Percentiles rank a stretch among this genome's conserved stretches.
Conservation (phyloP, 1,140 invertebrate species). For the Cyclina sinensis region DNA sequence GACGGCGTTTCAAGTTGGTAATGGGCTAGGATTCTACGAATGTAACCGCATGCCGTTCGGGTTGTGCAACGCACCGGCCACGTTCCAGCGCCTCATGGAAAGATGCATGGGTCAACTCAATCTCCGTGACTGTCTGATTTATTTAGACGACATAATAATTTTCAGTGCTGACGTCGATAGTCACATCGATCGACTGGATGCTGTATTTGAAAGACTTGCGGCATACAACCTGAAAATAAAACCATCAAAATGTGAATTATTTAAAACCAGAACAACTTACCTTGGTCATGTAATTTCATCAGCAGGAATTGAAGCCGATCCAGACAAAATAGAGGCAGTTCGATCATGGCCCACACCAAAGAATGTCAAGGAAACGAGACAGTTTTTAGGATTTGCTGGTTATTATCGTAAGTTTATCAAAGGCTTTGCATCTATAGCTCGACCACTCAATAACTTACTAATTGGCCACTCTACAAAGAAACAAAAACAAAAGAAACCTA, state of each 20-base stretch:
- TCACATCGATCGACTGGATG: not conserved
- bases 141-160: slow-evolving; percentile 73
- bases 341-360: slow-evolving; percentile 83
- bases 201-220: slow-evolving; percentile 12
- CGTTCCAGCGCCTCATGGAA: slow-evolving; percentile 78
- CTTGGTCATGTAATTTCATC: slow-evolving; percentile 72
- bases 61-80: slow-evolving; percentile 71
- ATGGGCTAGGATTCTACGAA: slow-evolving; percentile 62
- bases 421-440: slow-evolving; percentile 75
- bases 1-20: slow-evolving; percentile 69
- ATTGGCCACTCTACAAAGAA: slow-evolving; percentile 31
- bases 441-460: slow-evolving; percentile 71
- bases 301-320: slow-evolving; percentile 73
- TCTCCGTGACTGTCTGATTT: slow-evolving; percentile 53
- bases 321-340: slow-evolving; percentile 71
- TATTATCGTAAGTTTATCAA: slow-evolving; percentile 84
- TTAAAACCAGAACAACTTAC: slow-evolving; percentile 72
- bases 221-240: slow-evolving; percentile 66
- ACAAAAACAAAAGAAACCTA: slow-evolving; percentile 2
- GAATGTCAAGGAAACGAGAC: slow-evolving; percentile 68
- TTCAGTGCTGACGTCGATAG: slow-evolving; percentile 56
- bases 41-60: slow-evolving; percentile 75
- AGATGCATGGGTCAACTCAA: slow-evolving; percentile 60
- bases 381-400: slow-evolving; percentile 68
- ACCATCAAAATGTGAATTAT: slow-evolving; percentile 83